Evolutionary conservation across 2,113 vertebrate genomes (phyloP).

Genomic region (Smithornis capensis): DNA sequence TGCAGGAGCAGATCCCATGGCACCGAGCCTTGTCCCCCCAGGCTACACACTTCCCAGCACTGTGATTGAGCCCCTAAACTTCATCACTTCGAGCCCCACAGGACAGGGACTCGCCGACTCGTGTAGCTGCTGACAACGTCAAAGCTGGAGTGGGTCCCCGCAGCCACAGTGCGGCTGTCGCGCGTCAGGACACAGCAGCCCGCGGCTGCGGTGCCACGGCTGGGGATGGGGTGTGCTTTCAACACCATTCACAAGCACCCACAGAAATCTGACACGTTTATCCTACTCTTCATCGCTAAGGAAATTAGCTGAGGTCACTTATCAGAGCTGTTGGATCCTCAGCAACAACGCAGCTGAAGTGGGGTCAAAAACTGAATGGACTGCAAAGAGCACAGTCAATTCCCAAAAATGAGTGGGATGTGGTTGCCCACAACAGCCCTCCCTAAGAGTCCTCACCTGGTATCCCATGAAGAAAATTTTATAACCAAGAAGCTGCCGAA

Average conservation of each 20-base stretch:
- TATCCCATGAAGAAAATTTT: neutral
- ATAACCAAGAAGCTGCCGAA: slow-evolving; percentile 13
- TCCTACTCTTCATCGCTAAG: neutral
- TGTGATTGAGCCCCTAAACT: neutral
- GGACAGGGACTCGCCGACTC: neutral
- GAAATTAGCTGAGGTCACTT: slow-evolving; percentile 12
- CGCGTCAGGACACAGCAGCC: slow-evolving; percentile 28
- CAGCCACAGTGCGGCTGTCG: neutral
- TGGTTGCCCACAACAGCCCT: neutral
- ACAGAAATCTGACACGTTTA: neutral
- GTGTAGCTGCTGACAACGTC: slow-evolving; percentile 42
- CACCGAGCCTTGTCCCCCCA: neutral
- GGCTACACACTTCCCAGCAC: neutral
- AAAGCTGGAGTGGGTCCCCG: slow-evolving; percentile 49
- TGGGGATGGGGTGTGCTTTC: slow-evolving; percentile 19
- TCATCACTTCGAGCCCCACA: slow-evolving; percentile 26
- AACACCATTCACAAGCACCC: neutral
- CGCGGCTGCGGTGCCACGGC: neutral
- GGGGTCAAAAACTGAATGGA: neutral
- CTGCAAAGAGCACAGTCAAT: neutral
- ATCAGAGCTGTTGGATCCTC: neutral
- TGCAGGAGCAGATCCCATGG: neutral
- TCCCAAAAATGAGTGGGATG: neutral
- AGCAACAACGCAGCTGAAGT: neutral
- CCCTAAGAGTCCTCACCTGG: neutral